A percentile compares a stretch with the other conserved stretches of the same genome.
phyloP scores from a whole-genome alignment of 92 coral and sea anemone genomes.

The Heteractis magnifica region DNA sequence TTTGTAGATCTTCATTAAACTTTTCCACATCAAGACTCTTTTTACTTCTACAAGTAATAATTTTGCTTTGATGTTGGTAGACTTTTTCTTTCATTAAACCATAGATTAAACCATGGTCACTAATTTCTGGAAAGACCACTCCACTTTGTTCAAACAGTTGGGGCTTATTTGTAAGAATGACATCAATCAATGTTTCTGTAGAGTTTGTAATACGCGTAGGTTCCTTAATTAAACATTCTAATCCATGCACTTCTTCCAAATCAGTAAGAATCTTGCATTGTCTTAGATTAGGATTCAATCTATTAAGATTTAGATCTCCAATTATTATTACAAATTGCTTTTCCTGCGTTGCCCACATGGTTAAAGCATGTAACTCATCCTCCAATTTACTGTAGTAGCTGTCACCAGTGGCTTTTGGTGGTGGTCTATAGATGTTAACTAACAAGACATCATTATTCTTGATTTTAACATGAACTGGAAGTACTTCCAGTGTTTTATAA shows the following conservation, averaged over 20 bases:
- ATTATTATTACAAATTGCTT: no score
- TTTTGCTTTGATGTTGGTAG: conserved; percentile 17
- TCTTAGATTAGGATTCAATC: neutral
- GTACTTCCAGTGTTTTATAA: no score
- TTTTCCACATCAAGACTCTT: conserved; percentile 26
- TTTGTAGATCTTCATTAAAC: conserved; percentile 21
- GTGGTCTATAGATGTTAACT: no score
- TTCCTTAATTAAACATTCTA: no score
- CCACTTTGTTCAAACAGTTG: conserved; percentile 21
- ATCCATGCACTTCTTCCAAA: neutral
- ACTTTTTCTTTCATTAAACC: conserved; percentile 40
- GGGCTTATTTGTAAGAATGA: conserved; percentile 30
- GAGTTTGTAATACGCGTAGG: conserved; percentile 26
- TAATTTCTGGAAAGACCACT: conserved; percentile 21
- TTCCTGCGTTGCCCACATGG: no score
- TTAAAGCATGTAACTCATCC: no score
- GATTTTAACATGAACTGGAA: no score
- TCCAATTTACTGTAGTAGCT: no score
- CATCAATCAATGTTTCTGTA: conserved; percentile 29
- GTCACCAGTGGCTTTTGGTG: no score
- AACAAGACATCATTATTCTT: no score
- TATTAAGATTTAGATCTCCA: no score
- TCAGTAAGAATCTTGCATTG: neutral
- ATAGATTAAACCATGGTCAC: conserved; percentile 51
- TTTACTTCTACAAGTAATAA: conserved; percentile 30